Percentiles rank a stretch among this genome's conserved stretches.
Conservation (phyloP, 2,888 invertebrate species). For the Homarus gammarus region DNA sequence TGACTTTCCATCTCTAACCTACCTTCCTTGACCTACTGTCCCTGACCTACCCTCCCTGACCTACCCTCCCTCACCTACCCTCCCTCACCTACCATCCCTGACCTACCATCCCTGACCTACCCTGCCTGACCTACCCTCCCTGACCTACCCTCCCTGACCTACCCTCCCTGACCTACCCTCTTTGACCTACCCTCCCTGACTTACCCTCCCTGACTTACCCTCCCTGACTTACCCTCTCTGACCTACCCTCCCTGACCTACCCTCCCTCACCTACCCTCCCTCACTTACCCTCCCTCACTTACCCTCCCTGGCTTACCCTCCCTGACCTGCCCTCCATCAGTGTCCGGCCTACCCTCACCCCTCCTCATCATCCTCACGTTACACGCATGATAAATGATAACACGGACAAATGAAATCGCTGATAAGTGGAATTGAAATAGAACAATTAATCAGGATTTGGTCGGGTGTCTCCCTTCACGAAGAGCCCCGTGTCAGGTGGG, state of each 20-base stretch:
- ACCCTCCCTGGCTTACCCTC: background rate
- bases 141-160: too few relatives aligned
- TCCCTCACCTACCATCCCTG: too few relatives aligned
- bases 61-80: too few relatives aligned
- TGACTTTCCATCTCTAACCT: background rate
- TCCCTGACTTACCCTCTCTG: background rate
- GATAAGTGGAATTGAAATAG: constrained; percentile 33
- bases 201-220: too few relatives aligned
- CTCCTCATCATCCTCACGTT: background rate
- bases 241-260: background rate
- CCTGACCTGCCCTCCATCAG: background rate
- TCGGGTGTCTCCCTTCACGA: constrained; percentile 14
- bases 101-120: too few relatives aligned
- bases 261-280: background rate
- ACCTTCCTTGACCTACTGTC: too few relatives aligned
- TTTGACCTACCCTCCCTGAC: too few relatives aligned
- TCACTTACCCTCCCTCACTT: background rate
- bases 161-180: too few relatives aligned
- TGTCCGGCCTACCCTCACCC: background rate
- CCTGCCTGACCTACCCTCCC: too few relatives aligned
- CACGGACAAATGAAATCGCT: constrained; percentile 6
- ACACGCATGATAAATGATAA: constrained; percentile 7
- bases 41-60: too few relatives aligned
- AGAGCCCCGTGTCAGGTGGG: background rate
- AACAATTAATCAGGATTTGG: constrained; percentile 29